Base-by-base conservation (phyloP, 2,113 vertebrate genomes). In the Falcunculus frontatus region DNA sequence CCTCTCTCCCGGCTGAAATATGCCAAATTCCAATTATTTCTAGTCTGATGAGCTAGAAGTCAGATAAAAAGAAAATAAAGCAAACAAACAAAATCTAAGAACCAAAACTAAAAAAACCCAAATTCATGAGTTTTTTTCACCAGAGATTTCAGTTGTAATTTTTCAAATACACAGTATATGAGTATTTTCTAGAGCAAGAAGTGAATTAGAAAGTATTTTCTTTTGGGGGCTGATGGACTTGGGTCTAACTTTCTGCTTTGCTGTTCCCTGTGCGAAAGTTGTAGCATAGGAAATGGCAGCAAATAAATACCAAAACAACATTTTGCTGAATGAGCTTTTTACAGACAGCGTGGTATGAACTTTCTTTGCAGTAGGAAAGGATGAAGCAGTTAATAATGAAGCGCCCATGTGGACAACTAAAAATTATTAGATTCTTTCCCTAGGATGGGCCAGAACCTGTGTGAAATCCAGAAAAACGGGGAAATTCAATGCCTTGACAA, bases 51-150 rank as follows among this genome's bases (percentile, higher is more conserved):
- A 73, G 14, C 16, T 39, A 76, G 7, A 81, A 76, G 5, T 47
- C 27, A 74, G 69, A 78, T 37, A 21, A 10, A 74, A 56, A 46
- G 11, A 41, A 55, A 21, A 27, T 15, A 4, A 29, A 30, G 14
- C 6, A 59, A 53, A 22, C 19, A 47, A 50, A 42, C 16, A 57
- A 56, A 76, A 16, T 13, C 11, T 7, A 56, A 47, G 37, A 60
- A 25, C 12, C 8, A 74, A 50, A 65, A 5, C 10, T 0, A 11
- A 39, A 7, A 15, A 30, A 1, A 0, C 1, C 3, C 4, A 44
- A 22, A 12, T 47, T 8, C 4, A 18, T 33, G 18, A 49, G 7
- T 0, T 1, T 62, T 95, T 68, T 81, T 30, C 17, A 63, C 13
- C 27, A 25, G 11, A 62, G 16, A 42, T 87, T 93, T 75, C n/a